phyloP scores from a whole-genome alignment of 2,888 invertebrate species.

The Antitype chi region DNA sequence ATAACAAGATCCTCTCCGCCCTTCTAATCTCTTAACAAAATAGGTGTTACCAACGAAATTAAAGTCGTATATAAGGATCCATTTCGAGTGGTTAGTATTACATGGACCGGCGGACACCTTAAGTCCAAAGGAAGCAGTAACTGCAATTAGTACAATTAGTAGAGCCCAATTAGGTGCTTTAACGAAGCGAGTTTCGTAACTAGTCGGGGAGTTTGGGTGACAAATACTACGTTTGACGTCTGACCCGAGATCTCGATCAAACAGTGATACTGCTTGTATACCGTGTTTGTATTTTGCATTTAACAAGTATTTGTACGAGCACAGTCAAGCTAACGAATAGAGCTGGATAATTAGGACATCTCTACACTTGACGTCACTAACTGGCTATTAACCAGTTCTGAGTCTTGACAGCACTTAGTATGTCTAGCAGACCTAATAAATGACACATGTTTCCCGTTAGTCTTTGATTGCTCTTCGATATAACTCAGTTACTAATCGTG shows the following conservation, averaged over 20 bases:
- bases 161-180: slow-evolving; percentile 87
- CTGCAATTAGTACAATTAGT: slow-evolving; percentile 87
- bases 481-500: slow-evolving; percentile 17
- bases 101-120: slow-evolving; percentile 78
- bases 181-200: slow-evolving; percentile 86
- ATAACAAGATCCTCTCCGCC: slow-evolving; percentile 56
- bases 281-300: slow-evolving; percentile 76
- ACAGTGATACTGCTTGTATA: slow-evolving; percentile 73
- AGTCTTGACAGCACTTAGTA: slow-evolving; percentile 55
- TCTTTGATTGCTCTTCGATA: slow-evolving; percentile 32
- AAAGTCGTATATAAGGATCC: slow-evolving; percentile 61
- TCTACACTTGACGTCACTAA: slow-evolving; percentile 47
- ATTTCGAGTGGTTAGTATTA: slow-evolving; percentile 60
- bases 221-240: slow-evolving; percentile 84
- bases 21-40: slow-evolving; percentile 63
- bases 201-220: slow-evolving; percentile 81
- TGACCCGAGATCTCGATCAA: slow-evolving; percentile 82
- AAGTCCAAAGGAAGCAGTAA: slow-evolving; percentile 84
- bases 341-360: slow-evolving; percentile 58
- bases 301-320: slow-evolving; percentile 48
- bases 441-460: slow-evolving; percentile 24
- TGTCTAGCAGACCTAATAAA: slow-evolving; percentile 42
- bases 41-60: slow-evolving; percentile 62
- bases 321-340: slow-evolving; percentile 48
- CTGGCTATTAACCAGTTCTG: slow-evolving; percentile 55